Base-by-base conservation (phyloP, 2,797 vertebrate species). In the Tamandua tetradactyla region DNA sequence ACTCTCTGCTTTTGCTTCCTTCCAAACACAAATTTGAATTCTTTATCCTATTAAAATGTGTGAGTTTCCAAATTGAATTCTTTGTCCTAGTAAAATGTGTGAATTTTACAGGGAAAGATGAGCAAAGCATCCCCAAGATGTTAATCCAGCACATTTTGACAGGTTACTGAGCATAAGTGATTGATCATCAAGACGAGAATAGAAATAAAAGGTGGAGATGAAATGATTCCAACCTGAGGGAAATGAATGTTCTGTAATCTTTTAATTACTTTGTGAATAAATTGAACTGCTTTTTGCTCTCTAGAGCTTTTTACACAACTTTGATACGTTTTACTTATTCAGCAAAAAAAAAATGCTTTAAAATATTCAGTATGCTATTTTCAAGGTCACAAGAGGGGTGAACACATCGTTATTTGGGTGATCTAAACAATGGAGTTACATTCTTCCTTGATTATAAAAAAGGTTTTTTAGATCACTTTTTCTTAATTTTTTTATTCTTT, bases 181-280 rank as follows among this genome's bases (percentile, higher is more conserved):
- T 90, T 95, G 93, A 96, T 94, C 64, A 91, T 87, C n/a, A 44
- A 69, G 37, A 86, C 66, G 87, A 95, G 79, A 94, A 95, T 32
- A 95, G 89, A 86, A 79, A 89, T 89, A 81, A 93, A 92, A 94
- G 76, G 62, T 32, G 90, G 42, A 55, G 75, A 78, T 80, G 62
- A 91, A 95, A 85, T 64, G 32, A 61, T 75, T 93, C 68, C 64
- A 92, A 52, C 35, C 44, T 92, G 81, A 80, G 40, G 76, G 81
- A 94, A 92, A 95, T 87, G 35, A 72, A 87, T 49, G 64, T 71
- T 44, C 76, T 92, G 68, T 78, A 93, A 71, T 8, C 61, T 83
- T 42, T 68, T 84, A 86, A 89, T 96, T 80, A 69, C 93, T 97
- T 95, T 74, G 55, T 88, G 17, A 83, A 90, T 80, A 94, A 68